Conservation (phyloP, 2,888 invertebrate species). For the Orthosia gothica region DNA sequence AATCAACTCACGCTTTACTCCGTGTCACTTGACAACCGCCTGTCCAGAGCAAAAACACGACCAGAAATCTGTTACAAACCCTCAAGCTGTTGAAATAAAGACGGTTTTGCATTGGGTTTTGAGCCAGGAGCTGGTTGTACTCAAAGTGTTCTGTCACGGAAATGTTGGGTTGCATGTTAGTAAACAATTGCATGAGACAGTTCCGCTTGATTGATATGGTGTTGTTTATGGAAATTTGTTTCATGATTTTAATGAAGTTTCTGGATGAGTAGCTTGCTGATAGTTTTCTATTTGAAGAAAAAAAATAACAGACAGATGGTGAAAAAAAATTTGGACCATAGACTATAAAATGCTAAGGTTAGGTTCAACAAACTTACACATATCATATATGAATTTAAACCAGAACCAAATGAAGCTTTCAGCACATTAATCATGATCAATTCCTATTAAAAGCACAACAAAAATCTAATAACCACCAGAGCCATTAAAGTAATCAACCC, state of each 20-base stretch:
- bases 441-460: constrained; percentile 66
- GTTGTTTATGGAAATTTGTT: constrained; percentile 46
- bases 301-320: background rate
- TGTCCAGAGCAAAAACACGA: constrained; percentile 62
- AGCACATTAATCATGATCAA: constrained; percentile 66
- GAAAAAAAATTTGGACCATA: background rate
- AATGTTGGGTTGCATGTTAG: constrained; percentile 68
- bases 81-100: constrained; percentile 33
- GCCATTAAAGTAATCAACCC: constrained; percentile 82
- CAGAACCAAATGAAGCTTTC: constrained; percentile 29
- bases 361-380: background rate
- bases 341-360: background rate
- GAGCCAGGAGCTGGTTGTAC: constrained; percentile 47
- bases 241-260: constrained; percentile 19
- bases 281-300: background rate
- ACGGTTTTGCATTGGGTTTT: constrained; percentile 16
- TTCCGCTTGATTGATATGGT: constrained; percentile 64
- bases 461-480: constrained; percentile 74
- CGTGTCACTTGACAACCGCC: constrained; percentile 75
- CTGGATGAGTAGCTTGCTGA: background rate
- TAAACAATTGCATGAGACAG: constrained; percentile 68
- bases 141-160: constrained; percentile 64
- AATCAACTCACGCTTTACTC: constrained; percentile 76
- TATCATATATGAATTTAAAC: background rate
- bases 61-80: constrained; percentile 41